Base-by-base conservation (phyloP, 2,797 vertebrate genomes). In the Synaphobranchus kaupii region DNA sequence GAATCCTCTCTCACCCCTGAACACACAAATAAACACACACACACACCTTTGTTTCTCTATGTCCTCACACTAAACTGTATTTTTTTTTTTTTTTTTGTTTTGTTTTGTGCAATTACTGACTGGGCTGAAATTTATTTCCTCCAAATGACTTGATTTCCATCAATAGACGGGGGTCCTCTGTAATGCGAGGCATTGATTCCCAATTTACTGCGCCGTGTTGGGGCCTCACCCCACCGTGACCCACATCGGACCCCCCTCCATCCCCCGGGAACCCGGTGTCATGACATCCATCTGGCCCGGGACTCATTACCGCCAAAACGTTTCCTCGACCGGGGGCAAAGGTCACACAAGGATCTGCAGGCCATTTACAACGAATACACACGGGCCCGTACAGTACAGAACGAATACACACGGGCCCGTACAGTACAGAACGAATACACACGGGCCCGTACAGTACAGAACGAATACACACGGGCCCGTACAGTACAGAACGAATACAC, bases 141-240 rank as follows among this genome's bases (percentile, higher is more conserved):
- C 68, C 15, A 66, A 84, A 71, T 86, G 88, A 58, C 85, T 89
- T 88, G 4, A 86, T 86, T 88, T 71, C 82, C 86, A n/a, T 60
- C 85, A 73, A 89, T 87, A 82, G 63, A 66, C 1, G 34, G 28
- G 10, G 54, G 89, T 71, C 83, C 89, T 90, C 86, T 71, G 90
- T 91, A 89, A 91, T 90, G 88, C 87, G 86, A 85, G 88, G 48
- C 82, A 83, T 91, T 91, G 89, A 94, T 92, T 93, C 86, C 91
- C 92, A 89, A 93, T 93, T 92, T 87, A 86, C 86, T 58, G 88
- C 89, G 87, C 86, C 88, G 60, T 86, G 86, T 86, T 63, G 50
- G 28, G 86, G 89, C 88, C 83, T 50, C 4, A 73, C 85, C 78
- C 52, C 31, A 34, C 83, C 56, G 20, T 84, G 87, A 90, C 86